A percentile compares a stretch with the other conserved stretches of the same genome.
Conservation (phyloP, 2,113 vertebrate genomes). For the Desmodus rotundus region DNA sequence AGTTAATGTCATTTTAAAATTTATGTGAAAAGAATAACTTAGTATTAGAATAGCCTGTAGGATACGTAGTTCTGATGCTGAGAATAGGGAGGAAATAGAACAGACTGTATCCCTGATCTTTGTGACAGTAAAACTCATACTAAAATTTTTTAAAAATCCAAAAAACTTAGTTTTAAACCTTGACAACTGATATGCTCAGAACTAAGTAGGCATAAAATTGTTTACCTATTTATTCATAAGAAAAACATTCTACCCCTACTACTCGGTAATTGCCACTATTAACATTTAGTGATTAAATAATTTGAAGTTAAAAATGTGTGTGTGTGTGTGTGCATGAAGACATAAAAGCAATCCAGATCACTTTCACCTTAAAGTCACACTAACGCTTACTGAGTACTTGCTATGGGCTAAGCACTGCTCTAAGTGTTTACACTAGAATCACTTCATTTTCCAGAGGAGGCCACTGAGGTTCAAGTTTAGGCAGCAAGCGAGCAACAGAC, state of each 20-base stretch:
- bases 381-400: background rate
- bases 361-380: background rate
- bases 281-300: background rate
- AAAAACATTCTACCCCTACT: background rate
- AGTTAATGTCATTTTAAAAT: conserved; percentile 31
- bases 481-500: background rate
- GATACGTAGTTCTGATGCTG: background rate
- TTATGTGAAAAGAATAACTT: background rate
- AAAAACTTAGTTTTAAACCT: conserved; percentile 21
- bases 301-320: background rate
- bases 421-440: background rate
- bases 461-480: background rate
- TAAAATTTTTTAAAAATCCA: background rate
- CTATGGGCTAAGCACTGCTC: background rate
- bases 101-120: background rate
- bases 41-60: background rate
- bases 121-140: background rate
- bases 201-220: background rate
- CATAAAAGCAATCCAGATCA: background rate
- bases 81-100: background rate
- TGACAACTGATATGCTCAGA: background rate
- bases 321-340: background rate
- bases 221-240: background rate
- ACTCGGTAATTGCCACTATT: background rate
- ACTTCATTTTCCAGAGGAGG: background rate